Conservation (phyloP, 1,140 invertebrate genomes). For the Ditylenchus dipsaci region DNA sequence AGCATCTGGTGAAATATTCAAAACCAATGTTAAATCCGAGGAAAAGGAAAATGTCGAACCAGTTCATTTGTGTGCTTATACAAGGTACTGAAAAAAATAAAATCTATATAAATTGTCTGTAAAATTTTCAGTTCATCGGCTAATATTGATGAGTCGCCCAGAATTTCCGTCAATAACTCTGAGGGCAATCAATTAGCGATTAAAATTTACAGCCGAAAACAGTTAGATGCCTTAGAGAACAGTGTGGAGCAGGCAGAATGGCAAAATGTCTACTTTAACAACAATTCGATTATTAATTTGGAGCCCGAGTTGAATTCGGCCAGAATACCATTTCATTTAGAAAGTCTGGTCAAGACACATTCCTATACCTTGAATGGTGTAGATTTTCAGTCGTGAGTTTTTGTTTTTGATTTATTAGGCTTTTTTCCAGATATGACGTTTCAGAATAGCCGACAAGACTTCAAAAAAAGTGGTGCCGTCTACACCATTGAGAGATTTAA, state of each 20-base stretch:
- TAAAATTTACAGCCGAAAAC: not conserved
- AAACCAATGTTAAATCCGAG: not conserved
- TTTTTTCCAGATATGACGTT: no score
- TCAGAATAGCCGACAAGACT: no score
- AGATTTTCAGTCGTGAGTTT: not conserved
- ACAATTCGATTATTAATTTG: not conserved
- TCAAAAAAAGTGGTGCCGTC: not conserved
- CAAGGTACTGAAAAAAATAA: not conserved
- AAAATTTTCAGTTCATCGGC: not conserved
- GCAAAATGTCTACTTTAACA: not conserved
- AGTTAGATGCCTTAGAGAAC: not conserved
- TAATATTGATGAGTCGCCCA: not conserved
- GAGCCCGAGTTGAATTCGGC: not conserved
- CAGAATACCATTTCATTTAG: not conserved
- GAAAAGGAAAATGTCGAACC: not conserved
- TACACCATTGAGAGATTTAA: not conserved
- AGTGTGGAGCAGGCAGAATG: not conserved
- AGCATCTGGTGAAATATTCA: not conserved
- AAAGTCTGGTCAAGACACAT: not conserved
- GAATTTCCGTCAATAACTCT: not conserved
- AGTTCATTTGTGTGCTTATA: not conserved
- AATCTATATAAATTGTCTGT: not conserved
- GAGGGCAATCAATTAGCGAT: not conserved
- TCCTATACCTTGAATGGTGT: not conserved
- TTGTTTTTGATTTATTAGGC: not conserved